phyloP scores from a whole-genome alignment of 1,140 invertebrate species.

The Cyclina sinensis region DNA sequence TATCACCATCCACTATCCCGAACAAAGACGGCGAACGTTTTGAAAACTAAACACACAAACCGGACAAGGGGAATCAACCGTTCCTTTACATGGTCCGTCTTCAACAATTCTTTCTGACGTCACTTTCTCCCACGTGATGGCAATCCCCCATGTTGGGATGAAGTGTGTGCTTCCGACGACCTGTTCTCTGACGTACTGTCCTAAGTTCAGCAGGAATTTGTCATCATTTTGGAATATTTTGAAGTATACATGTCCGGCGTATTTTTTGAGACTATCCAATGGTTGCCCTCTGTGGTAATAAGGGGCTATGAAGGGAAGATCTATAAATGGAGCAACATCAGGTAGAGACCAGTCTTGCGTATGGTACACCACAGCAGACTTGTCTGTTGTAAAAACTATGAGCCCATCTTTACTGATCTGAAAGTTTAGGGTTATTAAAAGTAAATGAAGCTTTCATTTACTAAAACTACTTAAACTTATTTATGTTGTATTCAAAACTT shows the following conservation, averaged over 20 bases:
- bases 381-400: conserved; percentile 32
- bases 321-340: conserved; percentile 52
- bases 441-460: too few relatives aligned
- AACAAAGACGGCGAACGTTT: too few relatives aligned
- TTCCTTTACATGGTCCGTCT: neutral
- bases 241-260: conserved; percentile 64
- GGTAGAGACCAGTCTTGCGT: conserved; percentile 23
- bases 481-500: too few relatives aligned
- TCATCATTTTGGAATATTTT: neutral
- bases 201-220: neutral
- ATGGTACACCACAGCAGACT: neutral
- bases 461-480: too few relatives aligned
- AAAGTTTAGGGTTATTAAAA: too few relatives aligned
- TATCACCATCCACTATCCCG: too few relatives aligned
- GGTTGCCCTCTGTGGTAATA: conserved; percentile 68
- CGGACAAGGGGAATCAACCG: neutral
- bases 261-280: neutral
- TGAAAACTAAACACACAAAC: neutral
- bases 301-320: conserved; percentile 71
- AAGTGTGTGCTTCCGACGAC: conserved; percentile 52
- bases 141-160: conserved; percentile 50
- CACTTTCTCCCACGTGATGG: conserved; percentile 74
- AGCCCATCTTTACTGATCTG: conserved; percentile 54
- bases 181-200: conserved; percentile 19
- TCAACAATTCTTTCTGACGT: conserved; percentile 1